Evolutionary conservation across 1,140 invertebrate species (phyloP).

Genomic region (Ostrea edulis): DNA sequence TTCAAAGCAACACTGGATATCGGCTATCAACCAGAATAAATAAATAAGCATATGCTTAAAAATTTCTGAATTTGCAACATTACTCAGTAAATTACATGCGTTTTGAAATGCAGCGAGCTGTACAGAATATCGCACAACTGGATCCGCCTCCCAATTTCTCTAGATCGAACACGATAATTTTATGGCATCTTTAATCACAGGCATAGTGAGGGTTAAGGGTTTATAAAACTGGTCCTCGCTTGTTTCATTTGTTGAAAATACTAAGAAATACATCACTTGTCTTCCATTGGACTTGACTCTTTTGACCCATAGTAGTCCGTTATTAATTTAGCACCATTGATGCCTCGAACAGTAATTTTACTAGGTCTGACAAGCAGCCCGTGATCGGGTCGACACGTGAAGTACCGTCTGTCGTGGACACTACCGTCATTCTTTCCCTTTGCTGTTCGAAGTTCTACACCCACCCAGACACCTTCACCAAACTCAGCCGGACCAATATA

Average conservation of each 20-base stretch:
- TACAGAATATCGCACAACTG: not conserved
- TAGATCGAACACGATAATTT: not conserved
- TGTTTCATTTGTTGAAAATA: not conserved
- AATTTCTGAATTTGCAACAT: not conserved
- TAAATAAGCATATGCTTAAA: not conserved
- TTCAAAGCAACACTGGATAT: not conserved
- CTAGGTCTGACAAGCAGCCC: constrained; percentile 81
- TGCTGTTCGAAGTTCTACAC: constrained; percentile 80
- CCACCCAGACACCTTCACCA: constrained; percentile 82
- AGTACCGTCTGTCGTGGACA: constrained; percentile 81
- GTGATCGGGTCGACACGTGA: constrained; percentile 80
- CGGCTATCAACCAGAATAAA: not conserved
- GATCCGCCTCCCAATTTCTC: too few species aligned
- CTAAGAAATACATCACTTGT: not conserved
- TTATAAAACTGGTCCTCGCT: not conserved
- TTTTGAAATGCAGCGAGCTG: not conserved
- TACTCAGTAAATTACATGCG: not conserved
- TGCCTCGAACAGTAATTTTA: constrained; percentile 81
- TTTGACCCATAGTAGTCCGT: constrained; percentile 62
- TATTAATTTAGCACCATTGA: constrained; percentile 82
- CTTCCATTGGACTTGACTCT: constrained; percentile 45
- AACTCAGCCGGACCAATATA: constrained; percentile 82
- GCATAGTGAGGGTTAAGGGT: not conserved
- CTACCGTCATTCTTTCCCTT: constrained; percentile 81
- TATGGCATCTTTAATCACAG: constrained; percentile 37